Conservation (phyloP, 2,888 invertebrate genomes). For the Sinodicranocentrus sp. region DNA sequence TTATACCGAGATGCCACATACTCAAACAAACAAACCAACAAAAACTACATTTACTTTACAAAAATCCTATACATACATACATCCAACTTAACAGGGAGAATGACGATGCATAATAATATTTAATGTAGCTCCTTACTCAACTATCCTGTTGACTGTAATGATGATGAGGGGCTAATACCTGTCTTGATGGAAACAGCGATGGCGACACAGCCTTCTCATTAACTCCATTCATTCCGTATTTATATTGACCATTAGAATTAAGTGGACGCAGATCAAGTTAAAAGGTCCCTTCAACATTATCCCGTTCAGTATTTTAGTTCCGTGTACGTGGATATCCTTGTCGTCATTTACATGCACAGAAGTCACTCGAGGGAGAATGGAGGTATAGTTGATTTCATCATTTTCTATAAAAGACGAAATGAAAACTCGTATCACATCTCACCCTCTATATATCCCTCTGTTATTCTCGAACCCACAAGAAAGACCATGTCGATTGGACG, state of each 20-base stretch:
- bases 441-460: too few relatives aligned
- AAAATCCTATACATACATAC: background rate
- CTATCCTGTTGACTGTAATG: conserved; percentile 45
- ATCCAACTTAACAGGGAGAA: background rate
- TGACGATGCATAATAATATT: conserved; percentile 45
- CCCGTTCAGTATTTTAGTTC: conserved; percentile 10
- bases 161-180: conserved; percentile 44
- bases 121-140: conserved; percentile 35
- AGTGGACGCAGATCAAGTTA: conserved; percentile 68
- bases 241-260: conserved; percentile 64
- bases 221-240: conserved; percentile 42
- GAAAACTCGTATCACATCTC: too few relatives aligned
- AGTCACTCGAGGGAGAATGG: too few relatives aligned
- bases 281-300: conserved; percentile 46
- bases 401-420: too few relatives aligned
- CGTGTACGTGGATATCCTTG: too few relatives aligned
- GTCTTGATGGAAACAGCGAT: conserved; percentile 57
- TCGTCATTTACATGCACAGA: too few relatives aligned
- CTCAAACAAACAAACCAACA: too few relatives aligned
- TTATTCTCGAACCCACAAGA: conserved; percentile 37
- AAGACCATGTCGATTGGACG: conserved; percentile 61
- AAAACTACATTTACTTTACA: too few relatives aligned
- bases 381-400: too few relatives aligned
- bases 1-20: too few relatives aligned
- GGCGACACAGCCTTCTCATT: conserved; percentile 64